Evolutionary conservation across 1,140 invertebrate species (phyloP).

Genomic region (Drosophila pseudoananassae): DNA sequence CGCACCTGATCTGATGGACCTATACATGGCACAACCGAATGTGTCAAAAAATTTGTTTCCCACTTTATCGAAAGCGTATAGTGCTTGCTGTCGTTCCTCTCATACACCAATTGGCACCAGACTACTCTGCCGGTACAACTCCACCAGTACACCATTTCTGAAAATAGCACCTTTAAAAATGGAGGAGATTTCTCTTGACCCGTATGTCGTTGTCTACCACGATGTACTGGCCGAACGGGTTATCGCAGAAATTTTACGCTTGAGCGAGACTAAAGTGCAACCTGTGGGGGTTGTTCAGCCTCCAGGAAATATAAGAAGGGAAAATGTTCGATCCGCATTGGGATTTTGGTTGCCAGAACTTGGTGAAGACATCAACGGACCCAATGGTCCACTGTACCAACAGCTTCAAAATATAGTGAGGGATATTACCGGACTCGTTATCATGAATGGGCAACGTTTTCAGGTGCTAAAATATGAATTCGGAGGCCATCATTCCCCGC

Average conservation of each 20-base stretch:
- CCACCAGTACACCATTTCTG: conserved; percentile 89
- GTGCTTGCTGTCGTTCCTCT: neutral
- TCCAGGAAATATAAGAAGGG: neutral
- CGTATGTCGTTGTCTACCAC: conserved; percentile 94
- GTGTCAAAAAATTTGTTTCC: rapidly evolving
- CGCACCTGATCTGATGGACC: neutral
- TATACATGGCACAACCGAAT: neutral
- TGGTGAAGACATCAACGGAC: neutral
- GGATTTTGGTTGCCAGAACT: conserved; percentile 91
- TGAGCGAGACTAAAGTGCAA: neutral
- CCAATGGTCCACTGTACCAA: conserved; percentile 83
- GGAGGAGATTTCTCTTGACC: conserved; percentile 93
- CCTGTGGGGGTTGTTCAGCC: neutral
- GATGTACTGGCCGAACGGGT: conserved; percentile 94
- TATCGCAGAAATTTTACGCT: conserved; percentile 85
- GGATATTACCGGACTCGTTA: conserved; percentile 88
- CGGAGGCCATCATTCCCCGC: conserved; percentile 89
- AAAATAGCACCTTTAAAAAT: conserved; percentile 94
- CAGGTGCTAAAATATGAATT: conserved; percentile 88
- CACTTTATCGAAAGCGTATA: neutral
- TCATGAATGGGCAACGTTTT: conserved; percentile 84
- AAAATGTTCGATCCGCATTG: conserved; percentile 92
- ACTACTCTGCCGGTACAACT: conserved; percentile 92
- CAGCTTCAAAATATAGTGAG: conserved; percentile 89
- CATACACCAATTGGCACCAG: conserved; percentile 61